Evolutionary conservation across 1,140 invertebrate species (phyloP), one percentile per base, ranked within the genome.

Genomic region (Papilio polytes): DNA sequence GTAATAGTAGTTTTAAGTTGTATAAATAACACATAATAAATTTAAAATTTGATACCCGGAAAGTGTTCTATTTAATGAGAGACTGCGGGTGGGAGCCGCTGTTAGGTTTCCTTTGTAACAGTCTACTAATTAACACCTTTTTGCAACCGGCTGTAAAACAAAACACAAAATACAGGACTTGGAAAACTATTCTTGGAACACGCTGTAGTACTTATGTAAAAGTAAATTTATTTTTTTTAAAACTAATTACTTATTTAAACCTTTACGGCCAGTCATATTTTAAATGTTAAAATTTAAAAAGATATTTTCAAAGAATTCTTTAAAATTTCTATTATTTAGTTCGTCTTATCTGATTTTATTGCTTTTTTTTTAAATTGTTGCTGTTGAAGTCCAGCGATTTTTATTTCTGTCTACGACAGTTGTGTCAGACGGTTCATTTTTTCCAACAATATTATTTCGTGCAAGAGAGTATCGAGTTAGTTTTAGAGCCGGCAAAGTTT

Each of bases 101-200:
- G 63, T 31, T 70, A 26, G 63, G 63, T 70, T 70, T 36, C 63
- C 63, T 70, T 36, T 70, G 63, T 70, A 15, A 63, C 59, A 70
- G 22, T 31, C 26, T 31, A 31, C 63, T 70, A 70, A 70, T 70
- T 70, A 70, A 70, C 63, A 70, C 63, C 63, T 70, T 70, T 70
- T 31, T 70, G 63, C 63, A 70, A 70, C 63, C 12, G 22, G 63
- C 26, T 70, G 22, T 70, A 70, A 70, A 70, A 70, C 26, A 18
- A 66, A 66, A 66, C 13, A 26, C 22, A 63, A 26, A 63, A 63
- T 63, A 70, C 12, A 36, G 31, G 26, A 36, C 63, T 70, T 36
- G 12, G 22, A 36, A 13, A 26, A 31, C 13, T 36, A 70, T 70
- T 36, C 63, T 70, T 63, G 26, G 22, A 18, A 70, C 26, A 7